Base-by-base conservation (phyloP, 2,888 invertebrate genomes). In the Erebia aethiops region DNA sequence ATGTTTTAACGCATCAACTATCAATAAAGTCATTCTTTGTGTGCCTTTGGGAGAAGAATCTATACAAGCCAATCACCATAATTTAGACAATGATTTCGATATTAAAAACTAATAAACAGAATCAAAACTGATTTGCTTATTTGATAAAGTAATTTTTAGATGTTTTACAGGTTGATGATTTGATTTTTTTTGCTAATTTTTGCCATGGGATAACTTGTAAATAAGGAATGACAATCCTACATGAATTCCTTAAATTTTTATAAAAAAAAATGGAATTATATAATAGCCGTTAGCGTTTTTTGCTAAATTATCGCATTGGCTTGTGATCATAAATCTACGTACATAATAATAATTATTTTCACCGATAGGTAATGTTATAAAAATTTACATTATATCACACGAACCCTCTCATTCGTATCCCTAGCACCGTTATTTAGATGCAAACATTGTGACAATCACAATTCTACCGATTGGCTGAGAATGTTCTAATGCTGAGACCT, bases 321-420 rank as follows among this genome's bases (percentile, higher is more conserved):
- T 64, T 68, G 63, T 46, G 54, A 54, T 56, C 51, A 72, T 75
- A 70, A 65, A 72, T 70, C 70, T 71, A 75, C 18, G 71, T 66
- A 67, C 18, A 72, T 66, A 67, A 62, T 73, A 75, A 54, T 18
- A 18, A 54, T 54, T 76, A 56, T 81, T 61, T 86, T 80, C 43
- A 84, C 82, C 82, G 83, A 83, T 80, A 35, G 35, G 35, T 35
- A 84, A 82, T 84, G 83, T 84, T 81, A 84, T 82, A 81, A 82
- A 78, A 85, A 87, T 88, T 86, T 90, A 90, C 89, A 90, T 84
- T 89, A 89, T 91, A 92, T 92, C 92, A 91, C 92, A 90, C 90
- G 81, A 87, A 87, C 83, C 83, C 82, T 82, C 81, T 61, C 60
- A 61, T 82, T 54, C 21, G 26, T 14, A 57, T 5, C 56, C 26